Evolutionary conservation across 2,797 vertebrate species (phyloP), one percentile per base, ranked within the genome.

Genomic region (Prunella strophiata): DNA sequence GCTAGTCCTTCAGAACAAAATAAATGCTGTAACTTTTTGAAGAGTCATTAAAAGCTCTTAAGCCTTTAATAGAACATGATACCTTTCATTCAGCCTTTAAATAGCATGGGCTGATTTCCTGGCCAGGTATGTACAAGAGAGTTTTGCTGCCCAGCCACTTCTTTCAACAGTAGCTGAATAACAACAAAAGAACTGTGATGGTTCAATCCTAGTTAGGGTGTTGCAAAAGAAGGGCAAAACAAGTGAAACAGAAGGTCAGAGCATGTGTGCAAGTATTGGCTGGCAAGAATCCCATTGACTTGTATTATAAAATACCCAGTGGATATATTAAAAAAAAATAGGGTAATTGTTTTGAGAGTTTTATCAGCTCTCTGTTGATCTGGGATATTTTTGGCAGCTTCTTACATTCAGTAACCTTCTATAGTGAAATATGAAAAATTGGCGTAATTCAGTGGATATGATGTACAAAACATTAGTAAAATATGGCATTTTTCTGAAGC

Each of bases 301-400:
- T 74, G 42, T 85, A 17, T 72, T 80, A 81, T 71, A 68, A 80
- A 96, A 94, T 83, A 95, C 93, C 92, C 89, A 72, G 68, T 62
- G 92, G 92, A 68, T 48, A 30, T 81, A 73, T 58, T 11, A 13
- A 25, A 73, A 80, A 87, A 96, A 94, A 95, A 92, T 93, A 92
- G 92, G 94, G 87, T 95, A 96, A 94, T 96, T 96, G 93, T 96
- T 95, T 83, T 85, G 95, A 95, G 94, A 91, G 47, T 94, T 96
- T 92, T 93, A 89, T 94, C 91, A 85, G 72, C 72, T 68, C 89
- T 95, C 81, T 89, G 94, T 89, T 94, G 75, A 67, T 91, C 47
- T 91, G 92, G 82, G 92, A 83, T 94, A 92, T 92, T 91, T 93
- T 83, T 87, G 85, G 86, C 85, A 88, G 51, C 89, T 94, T 86